phyloP scores from a whole-genome alignment of 2,797 vertebrate species.

The Chelidonichthys spinosus region DNA sequence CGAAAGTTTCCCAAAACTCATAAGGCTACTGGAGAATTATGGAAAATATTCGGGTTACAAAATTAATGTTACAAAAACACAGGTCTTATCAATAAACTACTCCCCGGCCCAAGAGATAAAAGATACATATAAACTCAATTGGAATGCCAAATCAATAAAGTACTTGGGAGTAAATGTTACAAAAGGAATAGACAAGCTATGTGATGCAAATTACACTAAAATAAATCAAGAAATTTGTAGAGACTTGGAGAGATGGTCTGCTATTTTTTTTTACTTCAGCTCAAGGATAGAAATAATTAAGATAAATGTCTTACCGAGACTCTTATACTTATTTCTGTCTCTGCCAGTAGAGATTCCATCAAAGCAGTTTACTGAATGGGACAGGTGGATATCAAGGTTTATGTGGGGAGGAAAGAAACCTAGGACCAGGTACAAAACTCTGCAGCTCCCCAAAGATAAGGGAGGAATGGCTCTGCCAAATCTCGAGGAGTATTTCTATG shows the following conservation, averaged over 20 bases:
- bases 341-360: background rate
- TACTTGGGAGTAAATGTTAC: background rate
- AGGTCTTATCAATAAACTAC: background rate
- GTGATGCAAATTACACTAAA: background rate
- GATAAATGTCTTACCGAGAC: background rate
- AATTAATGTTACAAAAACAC: background rate
- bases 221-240: background rate
- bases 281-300: background rate
- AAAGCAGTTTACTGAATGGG: background rate
- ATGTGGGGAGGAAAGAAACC: background rate
- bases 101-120: background rate
- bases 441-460: background rate
- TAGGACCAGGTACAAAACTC: background rate
- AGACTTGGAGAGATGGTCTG: background rate
- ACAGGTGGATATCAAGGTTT: background rate
- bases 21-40: background rate
- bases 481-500: background rate
- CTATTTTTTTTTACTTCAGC: background rate
- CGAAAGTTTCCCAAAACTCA: background rate
- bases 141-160: background rate
- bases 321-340: background rate
- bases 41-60: background rate
- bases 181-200: background rate
- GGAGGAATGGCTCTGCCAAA: background rate
- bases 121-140: background rate